These are phyloP conservation scores for Tipula helvola DNA, from an alignment of 2,888 invertebrate genomes.

Conservation along the genomic window DNA sequence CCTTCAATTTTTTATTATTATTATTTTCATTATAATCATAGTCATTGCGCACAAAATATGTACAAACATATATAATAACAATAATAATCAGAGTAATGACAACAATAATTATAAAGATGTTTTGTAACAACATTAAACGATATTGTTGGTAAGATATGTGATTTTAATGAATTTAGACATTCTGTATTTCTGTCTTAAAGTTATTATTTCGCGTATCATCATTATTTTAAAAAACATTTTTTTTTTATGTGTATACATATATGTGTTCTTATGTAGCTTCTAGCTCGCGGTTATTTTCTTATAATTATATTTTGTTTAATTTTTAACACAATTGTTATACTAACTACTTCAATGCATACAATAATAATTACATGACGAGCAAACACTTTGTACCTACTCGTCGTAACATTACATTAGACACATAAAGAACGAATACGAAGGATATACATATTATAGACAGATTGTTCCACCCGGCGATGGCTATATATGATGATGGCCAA, in stretches of 20 bases:
- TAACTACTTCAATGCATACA: neutral
- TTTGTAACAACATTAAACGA: neutral
- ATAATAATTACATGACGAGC: neutral
- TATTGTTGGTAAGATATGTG: neutral
- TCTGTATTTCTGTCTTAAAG: neutral
- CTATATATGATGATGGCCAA: neutral
- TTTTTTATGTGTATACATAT: neutral
- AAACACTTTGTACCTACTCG: neutral
- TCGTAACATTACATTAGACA: neutral
- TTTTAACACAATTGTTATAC: constrained; percentile 4
- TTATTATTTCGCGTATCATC: neutral
- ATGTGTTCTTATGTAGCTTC: neutral
- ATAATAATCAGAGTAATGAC: neutral
- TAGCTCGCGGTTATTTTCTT: neutral
- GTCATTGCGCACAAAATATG: neutral
- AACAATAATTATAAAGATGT: neutral
- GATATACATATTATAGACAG: neutral
- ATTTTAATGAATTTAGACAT: neutral
- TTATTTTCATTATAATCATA: neutral
- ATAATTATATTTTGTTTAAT: neutral
- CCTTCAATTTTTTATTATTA: neutral
- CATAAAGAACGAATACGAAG: neutral
- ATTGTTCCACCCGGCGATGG: neutral
- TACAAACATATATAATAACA: neutral
- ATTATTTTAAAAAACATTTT: neutral